phyloP scores from a whole-genome alignment of 2,888 invertebrate genomes.

The Physocephala rufipes region DNA sequence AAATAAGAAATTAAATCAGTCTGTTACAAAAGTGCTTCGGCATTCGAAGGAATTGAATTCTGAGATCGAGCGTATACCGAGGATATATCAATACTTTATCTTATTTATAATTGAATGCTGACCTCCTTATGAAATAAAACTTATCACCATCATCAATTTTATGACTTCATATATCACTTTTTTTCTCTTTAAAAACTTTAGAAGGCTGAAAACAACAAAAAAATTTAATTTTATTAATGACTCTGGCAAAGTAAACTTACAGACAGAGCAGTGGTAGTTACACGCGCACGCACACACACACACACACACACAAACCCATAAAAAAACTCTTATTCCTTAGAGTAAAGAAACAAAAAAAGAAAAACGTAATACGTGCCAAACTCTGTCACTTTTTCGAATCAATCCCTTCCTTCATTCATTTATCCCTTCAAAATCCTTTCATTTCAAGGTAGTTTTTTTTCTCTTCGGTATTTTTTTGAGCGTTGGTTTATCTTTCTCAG shows the following conservation, averaged over 20 bases:
- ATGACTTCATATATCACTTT: constrained; percentile 2
- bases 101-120: neutral
- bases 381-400: constrained; percentile 8
- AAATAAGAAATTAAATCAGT: neutral
- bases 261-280: constrained; percentile 8
- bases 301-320: neutral
- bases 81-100: neutral
- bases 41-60: neutral
- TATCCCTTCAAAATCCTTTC: neutral
- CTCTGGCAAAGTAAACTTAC: constrained; percentile 16
- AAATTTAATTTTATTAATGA: constrained; percentile 23
- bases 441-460: neutral
- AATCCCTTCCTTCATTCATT: neutral
- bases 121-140: neutral
- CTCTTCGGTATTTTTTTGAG: neutral
- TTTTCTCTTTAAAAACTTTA: too few relatives aligned
- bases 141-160: constrained; percentile 27
- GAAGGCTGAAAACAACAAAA: too few relatives aligned
- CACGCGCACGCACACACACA: neutral
- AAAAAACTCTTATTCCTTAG: constrained; percentile 28
- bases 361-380: constrained; percentile 24
- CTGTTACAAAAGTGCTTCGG: neutral
- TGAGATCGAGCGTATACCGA: neutral
- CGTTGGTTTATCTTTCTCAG: neutral
- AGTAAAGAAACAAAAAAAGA: too few relatives aligned